Conservation (phyloP, 92 coral and sea anemone genomes). For the Phenganax stokvisi region DNA sequence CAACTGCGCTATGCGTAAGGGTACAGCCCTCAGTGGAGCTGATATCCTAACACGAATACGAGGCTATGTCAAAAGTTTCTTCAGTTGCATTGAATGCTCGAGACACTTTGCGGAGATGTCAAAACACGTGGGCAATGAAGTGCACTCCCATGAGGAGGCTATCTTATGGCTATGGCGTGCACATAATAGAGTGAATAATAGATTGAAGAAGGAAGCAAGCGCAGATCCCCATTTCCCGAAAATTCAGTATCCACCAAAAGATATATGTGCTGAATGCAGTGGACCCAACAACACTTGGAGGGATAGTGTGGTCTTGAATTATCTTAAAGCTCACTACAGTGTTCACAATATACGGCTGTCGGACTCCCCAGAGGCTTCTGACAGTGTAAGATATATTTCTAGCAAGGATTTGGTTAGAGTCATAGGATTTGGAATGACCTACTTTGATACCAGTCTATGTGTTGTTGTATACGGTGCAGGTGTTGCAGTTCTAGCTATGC, state of each 20-base stretch:
- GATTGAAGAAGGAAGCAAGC: conserved; percentile 75
- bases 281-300: conserved; percentile 55
- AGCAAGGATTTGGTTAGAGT: conserved; percentile 38
- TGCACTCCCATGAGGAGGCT: conserved; percentile 63
- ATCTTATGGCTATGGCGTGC: conserved; percentile 91
- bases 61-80: conserved; percentile 72
- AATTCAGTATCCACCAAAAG: conserved; percentile 75
- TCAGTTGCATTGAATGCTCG: conserved; percentile 72
- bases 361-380: conserved; percentile 47
- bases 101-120: conserved; percentile 78
- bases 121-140: conserved; percentile 59
- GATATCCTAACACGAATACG: conserved; percentile 65
- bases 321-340: conserved; percentile 84
- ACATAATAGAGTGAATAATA: conserved; percentile 81
- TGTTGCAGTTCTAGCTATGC: conserved; percentile 61
- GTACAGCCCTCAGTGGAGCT: conserved; percentile 22
- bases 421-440: conserved; percentile 59
- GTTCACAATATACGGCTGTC: conserved; percentile 74
- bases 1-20: conserved; percentile 53
- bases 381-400: conserved; percentile 68
- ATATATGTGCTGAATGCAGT: conserved; percentile 67
- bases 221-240: conserved; percentile 84
- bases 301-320: conserved; percentile 60
- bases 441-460: conserved; percentile 84
- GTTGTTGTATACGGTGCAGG: conserved; percentile 74